phyloP scores from a whole-genome alignment of 1,140 invertebrate species.

The Ridgeia piscesae region DNA sequence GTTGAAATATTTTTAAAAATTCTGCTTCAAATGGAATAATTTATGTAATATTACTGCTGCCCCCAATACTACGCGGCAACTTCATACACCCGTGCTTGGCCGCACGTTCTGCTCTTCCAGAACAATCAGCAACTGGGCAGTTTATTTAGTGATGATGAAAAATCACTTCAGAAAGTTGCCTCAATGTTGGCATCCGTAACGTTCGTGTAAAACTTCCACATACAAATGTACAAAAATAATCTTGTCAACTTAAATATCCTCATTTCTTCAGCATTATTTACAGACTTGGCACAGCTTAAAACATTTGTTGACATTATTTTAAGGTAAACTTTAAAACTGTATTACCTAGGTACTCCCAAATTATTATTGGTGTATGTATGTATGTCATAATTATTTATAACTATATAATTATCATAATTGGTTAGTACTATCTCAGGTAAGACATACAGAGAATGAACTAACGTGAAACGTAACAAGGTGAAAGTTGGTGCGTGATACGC shows the following conservation, averaged over 20 bases:
- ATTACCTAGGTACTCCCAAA: no score
- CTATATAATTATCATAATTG: neutral
- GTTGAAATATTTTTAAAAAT: neutral
- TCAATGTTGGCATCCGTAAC: neutral
- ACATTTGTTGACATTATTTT: neutral
- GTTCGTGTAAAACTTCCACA: neutral
- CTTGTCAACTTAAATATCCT: conserved; percentile 1
- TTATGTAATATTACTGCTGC: neutral
- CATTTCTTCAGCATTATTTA: neutral
- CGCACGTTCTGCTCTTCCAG: neutral
- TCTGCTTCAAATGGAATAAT: neutral
- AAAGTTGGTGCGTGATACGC: neutral
- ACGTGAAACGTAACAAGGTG: neutral
- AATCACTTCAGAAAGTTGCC: neutral
- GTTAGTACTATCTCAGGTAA: neutral
- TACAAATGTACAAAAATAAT: conserved; percentile 7
- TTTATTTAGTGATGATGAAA: neutral
- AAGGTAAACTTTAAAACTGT: neutral
- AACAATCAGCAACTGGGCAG: neutral
- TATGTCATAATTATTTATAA: neutral
- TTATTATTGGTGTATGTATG: neutral
- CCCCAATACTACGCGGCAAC: neutral
- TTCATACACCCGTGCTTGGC: neutral
- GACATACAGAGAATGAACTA: neutral
- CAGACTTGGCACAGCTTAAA: neutral